Evolutionary conservation across 2,888 invertebrate genomes (phyloP), one percentile per base, ranked within the genome.

Genomic region (Tromatobia lineatoria): DNA sequence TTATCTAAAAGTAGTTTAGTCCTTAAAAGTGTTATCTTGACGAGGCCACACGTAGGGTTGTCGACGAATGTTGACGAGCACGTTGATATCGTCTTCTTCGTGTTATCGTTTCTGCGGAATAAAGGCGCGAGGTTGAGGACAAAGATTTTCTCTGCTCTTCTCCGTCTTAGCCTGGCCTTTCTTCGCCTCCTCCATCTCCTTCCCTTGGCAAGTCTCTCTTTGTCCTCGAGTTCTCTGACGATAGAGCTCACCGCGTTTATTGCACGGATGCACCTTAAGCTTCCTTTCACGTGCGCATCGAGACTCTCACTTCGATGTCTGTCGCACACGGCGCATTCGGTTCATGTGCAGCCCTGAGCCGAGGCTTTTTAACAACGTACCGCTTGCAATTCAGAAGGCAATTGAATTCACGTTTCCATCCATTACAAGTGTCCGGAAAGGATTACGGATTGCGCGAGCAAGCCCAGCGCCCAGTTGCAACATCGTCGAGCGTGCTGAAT

Each of bases 401-500:
- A 93, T 93, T 93, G 92, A 93, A 93, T 93, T 91, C 91, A 91
- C 90, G 89, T 91, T 92, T 91, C 90, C 91, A 90, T 90, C 92
- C 91, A 91, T 93, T 93, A 91, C 87, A 90, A 89, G 90, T 90
- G 90, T 90, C 91, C 91, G 91, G 91, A 91, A 92, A 93, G 93
- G 93, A 93, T 93, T 93, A 92, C 87, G 87, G 74, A 87, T 87
- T 85, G 84, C 66, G 82, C 70, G 80, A 75, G 80, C 42, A 25
- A 34, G 25, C 57, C 15, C 34, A 69, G 59, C 54, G 50, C 74
- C 74, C 20, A 64, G 67, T 59, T 71, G 29, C 52, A 42, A 47
- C 64, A 83, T n/a, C 64, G 13, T 2, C 83, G 88, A 91, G 90
- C 92, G 92, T 91, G 91, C 90, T 91, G 91, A 91, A 92, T 92